These are phyloP conservation scores for Panagrolaimus sp. DNA, from an alignment of 1,140 invertebrate genomes.

Conservation along the genomic window DNA sequence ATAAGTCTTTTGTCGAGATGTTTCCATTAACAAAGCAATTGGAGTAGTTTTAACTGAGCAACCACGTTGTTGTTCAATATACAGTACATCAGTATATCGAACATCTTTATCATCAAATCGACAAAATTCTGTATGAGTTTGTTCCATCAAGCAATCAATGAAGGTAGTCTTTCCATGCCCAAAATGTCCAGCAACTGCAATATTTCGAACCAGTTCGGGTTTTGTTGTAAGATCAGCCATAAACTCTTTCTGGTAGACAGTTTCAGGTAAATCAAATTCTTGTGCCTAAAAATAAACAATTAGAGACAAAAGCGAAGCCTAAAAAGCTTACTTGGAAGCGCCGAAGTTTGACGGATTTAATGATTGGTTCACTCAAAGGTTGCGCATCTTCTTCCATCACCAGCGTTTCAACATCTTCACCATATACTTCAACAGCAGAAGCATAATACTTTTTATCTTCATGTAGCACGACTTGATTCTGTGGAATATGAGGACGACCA, in stretches of 20 bases:
- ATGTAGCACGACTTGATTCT: conserved; percentile 92
- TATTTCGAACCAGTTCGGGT: conserved; percentile 85
- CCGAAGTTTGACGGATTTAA: conserved; percentile 83
- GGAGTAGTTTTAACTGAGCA: conserved; percentile 94
- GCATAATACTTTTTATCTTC: conserved; percentile 99
- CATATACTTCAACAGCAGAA: conserved; percentile 92
- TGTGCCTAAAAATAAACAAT: conserved; percentile 68
- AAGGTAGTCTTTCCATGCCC: conserved; percentile 99
- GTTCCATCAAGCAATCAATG: conserved; percentile 89
- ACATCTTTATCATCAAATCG: conserved; percentile 67
- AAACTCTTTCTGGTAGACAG: conserved; percentile 86
- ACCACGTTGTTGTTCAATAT: conserved; percentile 94
- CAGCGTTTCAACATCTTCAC: conserved; percentile 89
- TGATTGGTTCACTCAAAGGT: conserved; percentile 73
- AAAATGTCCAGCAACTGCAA: conserved; percentile 89
- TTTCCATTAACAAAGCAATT: conserved; percentile 84
- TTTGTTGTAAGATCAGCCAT: conserved; percentile 96
- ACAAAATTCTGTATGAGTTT: conserved; percentile 84
- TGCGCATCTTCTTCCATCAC: conserved; percentile 99
- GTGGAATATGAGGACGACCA: conserved; percentile 54
- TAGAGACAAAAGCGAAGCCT: background rate
- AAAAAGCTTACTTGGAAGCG: conserved; percentile 75
- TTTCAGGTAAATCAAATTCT: conserved; percentile 86
- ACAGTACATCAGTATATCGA: conserved; percentile 90
- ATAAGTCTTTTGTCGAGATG: conserved; percentile 87